Evolutionary conservation across 2,797 vertebrate genomes (phyloP), one percentile per base, ranked within the genome.

Genomic region (Protonibea diacanthus): DNA sequence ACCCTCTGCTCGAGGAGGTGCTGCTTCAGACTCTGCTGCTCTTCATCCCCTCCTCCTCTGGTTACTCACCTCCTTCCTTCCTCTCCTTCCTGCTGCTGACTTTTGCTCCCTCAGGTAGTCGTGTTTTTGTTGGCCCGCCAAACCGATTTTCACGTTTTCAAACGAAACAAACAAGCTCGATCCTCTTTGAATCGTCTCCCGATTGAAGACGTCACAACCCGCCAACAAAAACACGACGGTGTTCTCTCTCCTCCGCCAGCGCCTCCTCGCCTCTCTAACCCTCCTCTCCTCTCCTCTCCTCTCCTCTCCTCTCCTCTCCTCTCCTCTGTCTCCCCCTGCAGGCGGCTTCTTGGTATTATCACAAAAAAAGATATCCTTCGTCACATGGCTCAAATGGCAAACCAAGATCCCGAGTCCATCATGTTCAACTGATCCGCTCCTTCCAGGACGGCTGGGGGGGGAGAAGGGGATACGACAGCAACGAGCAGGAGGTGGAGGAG

Each of bases 281-380:
- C 56, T 13, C 38, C 21, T 25, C 20, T 60, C n/a, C n/a, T 48
- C 47, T 49, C 45, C 12, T 17, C 25, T n/a, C n/a, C n/a, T n/a
- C n/a, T n/a, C n/a, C n/a, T n/a, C n/a, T n/a, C 3, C 27, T n/a
- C 68, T 11, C 65, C 42, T 20, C 20, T 5, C 20, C 57, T 77
- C 59, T 73, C 14, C 78, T 90, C 42, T 91, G 76, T 91, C 81
- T 87, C 87, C 78, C 80, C 48, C 90, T 95, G 67, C 95, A 99
- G 98, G 94, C 98, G 98, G 88, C 98, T 99, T 94, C 98, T 99
- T 96, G 98, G 98, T 94, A 97, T 99, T 94, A 96, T 99, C 94
- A 99, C 98, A 97, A 99, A 99, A 98, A 99, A 99, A 97, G 98
- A 99, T 93, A 99, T 99, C 95, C 98, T 99, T 47, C 98, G 98